These are phyloP conservation scores for Gnatocerus cornutus DNA, from an alignment of 2,888 invertebrate genomes.

Conservation along the genomic window DNA sequence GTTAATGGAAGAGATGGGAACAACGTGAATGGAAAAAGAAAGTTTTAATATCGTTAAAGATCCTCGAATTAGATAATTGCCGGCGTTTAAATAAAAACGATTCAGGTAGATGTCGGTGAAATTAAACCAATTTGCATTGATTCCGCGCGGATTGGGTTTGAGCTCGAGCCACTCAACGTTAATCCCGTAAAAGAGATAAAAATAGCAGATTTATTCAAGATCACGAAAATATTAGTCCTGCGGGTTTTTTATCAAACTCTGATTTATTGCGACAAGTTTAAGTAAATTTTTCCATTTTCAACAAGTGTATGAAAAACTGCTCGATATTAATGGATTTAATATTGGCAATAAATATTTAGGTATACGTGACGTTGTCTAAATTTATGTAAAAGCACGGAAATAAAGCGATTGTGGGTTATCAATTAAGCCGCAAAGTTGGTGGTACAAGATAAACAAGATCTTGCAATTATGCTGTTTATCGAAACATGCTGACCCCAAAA, in stretches of 20 bases:
- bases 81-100: neutral
- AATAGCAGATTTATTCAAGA: slow-evolving; percentile 14
- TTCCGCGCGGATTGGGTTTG: neutral
- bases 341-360: neutral
- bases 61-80: neutral
- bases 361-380: neutral
- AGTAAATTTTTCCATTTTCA: slow-evolving; percentile 1
- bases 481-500: slow-evolving; percentile 13
- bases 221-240: slow-evolving; percentile 2
- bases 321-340: neutral
- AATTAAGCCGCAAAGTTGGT: neutral
- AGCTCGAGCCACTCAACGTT: slow-evolving; percentile 3
- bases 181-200: slow-evolving; percentile 5
- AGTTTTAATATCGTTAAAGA: neutral
- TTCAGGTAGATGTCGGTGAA: slow-evolving; percentile 1
- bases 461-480: slow-evolving; percentile 17
- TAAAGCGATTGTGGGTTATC: neutral
- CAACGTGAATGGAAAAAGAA: neutral
- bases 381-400: neutral
- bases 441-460: slow-evolving; percentile 2
- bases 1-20: neutral
- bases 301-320: slow-evolving; percentile 7
- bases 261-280: slow-evolving; percentile 9
- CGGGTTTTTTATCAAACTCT: slow-evolving; percentile 1
- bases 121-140: slow-evolving; percentile 10